Base-by-base conservation (phyloP, 2,797 vertebrate species). In the Oreortyx pictus region DNA sequence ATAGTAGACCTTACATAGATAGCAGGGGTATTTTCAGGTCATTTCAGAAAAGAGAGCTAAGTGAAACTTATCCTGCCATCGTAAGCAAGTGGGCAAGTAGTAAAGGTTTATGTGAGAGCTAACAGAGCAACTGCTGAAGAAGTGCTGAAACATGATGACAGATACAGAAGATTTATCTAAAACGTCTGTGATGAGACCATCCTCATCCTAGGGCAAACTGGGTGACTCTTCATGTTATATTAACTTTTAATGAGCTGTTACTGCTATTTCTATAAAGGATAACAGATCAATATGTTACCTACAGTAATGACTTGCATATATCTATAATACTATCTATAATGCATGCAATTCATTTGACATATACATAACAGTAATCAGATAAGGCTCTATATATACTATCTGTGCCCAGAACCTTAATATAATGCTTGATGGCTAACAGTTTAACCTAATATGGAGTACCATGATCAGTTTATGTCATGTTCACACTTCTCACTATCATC, bases 1-100 rank as follows among this genome's bases (percentile, higher is more conserved):
- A 24, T 18, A 25, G 18, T 10, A 57, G 46, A 49, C 23, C 0
- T 0, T 16, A 49, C 0, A 0, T 1, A 44, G 35, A 25, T 3
- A 35, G 13, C 5, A 14, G 25, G 17, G 3, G 4, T 14, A 39
- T 61, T 85, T 65, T 33, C 8, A 25, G 79, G 31, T 47, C 18
- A 5, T 11, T 39, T 52, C 10, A 72, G 41, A 46, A 87, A 90
- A 70, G 39, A 76, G 72, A 85, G 9, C 6, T 62, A 61, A 61
- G 16, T 4, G 12, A 82, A 85, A 80, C 17, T 79, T 67, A 24
- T 31, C n/a, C 57, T 85, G 14, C 14, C 11, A 43, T 73, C 37
- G 67, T 77, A 92, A 77, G 13, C 31, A 60, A 77, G 81, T 8
- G 64, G 37, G 33, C 41, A 71, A 92, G 50, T 35, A 86, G 54